Conservation (phyloP, 2,113 vertebrate genomes). For the Syngnathus floridae region DNA sequence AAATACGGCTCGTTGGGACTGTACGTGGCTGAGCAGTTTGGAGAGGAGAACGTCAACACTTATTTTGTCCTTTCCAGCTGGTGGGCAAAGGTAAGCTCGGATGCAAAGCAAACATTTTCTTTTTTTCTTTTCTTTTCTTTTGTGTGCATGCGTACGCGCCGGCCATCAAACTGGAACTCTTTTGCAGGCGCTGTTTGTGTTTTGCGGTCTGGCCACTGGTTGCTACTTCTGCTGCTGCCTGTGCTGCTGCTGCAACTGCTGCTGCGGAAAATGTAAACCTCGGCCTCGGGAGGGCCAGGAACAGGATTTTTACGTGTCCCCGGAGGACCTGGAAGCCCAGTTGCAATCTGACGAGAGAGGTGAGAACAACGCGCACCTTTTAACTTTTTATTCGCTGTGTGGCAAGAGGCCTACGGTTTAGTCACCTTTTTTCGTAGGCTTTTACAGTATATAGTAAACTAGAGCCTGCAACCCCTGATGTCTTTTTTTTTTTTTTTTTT, state of each 20-base stretch:
- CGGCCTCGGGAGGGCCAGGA: constrained; percentile 85
- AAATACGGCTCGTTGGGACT: constrained; percentile 97
- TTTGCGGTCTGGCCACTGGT: constrained; percentile 91
- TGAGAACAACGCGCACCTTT: constrained; percentile 49
- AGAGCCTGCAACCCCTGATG: too few relatives aligned
- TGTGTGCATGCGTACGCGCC: not conserved
- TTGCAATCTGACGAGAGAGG: constrained; percentile 95
- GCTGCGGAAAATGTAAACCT: constrained; percentile 97
- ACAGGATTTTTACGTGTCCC: constrained; percentile 90
- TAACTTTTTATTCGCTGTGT: not conserved
- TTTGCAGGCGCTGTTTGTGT: constrained; percentile 85
- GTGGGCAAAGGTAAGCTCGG: constrained; percentile 91
- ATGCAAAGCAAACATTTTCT: not conserved
- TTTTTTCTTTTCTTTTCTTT: not conserved
- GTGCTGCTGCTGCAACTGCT: constrained; percentile 99
- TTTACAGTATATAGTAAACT: too few relatives aligned
- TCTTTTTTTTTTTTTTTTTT: too few relatives aligned
- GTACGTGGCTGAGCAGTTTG: constrained; percentile 97
- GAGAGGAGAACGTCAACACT: constrained; percentile 98
- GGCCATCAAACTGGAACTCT: not conserved
- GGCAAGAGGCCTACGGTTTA: too few relatives aligned
- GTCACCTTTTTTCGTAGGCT: too few relatives aligned
- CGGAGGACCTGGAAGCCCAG: constrained; percentile 97
- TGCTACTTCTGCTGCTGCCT: constrained; percentile 99
- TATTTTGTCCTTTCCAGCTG: constrained; percentile 99